Conservation (phyloP, 2,797 vertebrate genomes). For the Ambastaia sidthimunki region DNA sequence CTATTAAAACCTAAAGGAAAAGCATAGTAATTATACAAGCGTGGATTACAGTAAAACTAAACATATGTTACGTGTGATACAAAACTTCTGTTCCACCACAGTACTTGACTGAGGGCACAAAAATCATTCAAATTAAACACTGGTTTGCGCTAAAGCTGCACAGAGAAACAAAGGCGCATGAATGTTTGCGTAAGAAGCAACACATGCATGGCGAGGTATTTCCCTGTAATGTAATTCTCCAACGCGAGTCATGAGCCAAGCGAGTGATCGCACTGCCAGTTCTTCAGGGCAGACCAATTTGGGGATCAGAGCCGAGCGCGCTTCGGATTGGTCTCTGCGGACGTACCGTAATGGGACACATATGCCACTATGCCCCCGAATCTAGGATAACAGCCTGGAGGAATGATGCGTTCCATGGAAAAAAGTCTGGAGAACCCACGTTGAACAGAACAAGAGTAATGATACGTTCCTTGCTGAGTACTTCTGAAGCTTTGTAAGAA, state of each 20-base stretch:
- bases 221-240: conserved; percentile 47
- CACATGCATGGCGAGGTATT: conserved; percentile 46
- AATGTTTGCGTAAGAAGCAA: conserved; percentile 39
- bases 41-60: conserved; percentile 30
- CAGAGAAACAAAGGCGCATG: conserved; percentile 37
- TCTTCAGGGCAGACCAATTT: conserved; percentile 66
- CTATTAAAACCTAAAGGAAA: neutral
- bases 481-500: conserved; percentile 38
- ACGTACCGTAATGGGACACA: conserved; percentile 74
- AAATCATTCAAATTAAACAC: conserved; percentile 42
- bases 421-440: conserved; percentile 24
- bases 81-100: conserved; percentile 20
- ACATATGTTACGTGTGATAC: conserved; percentile 7
- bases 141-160: neutral
- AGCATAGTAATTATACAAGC: neutral
- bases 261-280: conserved; percentile 27
- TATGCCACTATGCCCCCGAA: conserved; percentile 65
- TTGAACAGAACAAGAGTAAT: conserved; percentile 35
- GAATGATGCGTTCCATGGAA: conserved; percentile 65
- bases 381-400: conserved; percentile 72
- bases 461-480: conserved; percentile 18
- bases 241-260: conserved; percentile 30
- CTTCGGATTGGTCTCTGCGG: conserved; percentile 74
- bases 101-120: conserved; percentile 26
- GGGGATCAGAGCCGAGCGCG: conserved; percentile 65